Evolutionary conservation across 2,113 vertebrate genomes (phyloP).

Genomic region (Hyperopisus bebe): DNA sequence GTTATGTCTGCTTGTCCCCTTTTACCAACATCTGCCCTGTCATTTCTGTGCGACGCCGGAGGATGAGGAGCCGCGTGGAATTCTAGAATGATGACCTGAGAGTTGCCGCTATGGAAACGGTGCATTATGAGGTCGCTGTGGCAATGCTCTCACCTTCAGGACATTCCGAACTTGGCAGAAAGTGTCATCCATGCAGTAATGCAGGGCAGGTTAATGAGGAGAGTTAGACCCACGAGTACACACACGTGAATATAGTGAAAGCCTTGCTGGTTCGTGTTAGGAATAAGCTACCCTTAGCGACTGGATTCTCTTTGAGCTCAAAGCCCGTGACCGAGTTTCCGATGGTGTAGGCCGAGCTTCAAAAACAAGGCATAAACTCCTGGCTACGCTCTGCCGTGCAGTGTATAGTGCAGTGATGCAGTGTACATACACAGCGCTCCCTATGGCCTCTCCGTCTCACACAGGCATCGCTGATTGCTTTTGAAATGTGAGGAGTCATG

Average conservation of each 20-base stretch:
- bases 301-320: background rate
- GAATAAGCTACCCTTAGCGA: background rate
- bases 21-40: background rate
- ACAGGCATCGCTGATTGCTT: conserved; percentile 28
- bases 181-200: background rate
- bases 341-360: background rate
- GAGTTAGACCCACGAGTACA: background rate
- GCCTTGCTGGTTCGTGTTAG: background rate
- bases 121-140: background rate
- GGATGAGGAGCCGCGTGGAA: background rate
- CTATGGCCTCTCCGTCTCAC: background rate
- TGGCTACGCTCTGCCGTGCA: background rate
- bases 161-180: background rate
- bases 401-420: background rate
- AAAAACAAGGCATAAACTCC: background rate
- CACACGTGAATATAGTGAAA: background rate
- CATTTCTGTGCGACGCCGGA: background rate
- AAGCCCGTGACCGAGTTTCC: background rate
- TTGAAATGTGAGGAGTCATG: conserved; percentile 40
- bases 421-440: background rate
- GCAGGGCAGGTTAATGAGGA: background rate
- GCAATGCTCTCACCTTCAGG: background rate
- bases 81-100: background rate
- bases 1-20: background rate
- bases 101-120: background rate